A percentile compares a stretch with the other conserved stretches of the same genome.
Evolutionary conservation across 2,888 invertebrate species (phyloP).

Genomic region (Nudaria mundana): DNA sequence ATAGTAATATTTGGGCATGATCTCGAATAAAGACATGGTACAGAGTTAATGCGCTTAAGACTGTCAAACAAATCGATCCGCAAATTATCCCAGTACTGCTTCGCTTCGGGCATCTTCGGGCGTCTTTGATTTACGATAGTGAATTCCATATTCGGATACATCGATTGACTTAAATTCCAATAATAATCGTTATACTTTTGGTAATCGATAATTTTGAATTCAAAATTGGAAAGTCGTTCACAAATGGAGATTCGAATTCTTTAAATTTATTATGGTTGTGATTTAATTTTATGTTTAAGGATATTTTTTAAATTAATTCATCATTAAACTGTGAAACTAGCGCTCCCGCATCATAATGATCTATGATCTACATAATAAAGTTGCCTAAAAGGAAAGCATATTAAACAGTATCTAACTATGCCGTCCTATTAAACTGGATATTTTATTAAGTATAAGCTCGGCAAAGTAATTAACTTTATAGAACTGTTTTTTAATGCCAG

Average conservation of each 20-base stretch:
- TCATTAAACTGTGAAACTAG: too few relatives aligned
- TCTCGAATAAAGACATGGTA: constrained; percentile 46
- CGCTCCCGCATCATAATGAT: too few relatives aligned
- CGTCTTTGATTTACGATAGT: constrained; percentile 32
- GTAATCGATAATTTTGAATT: constrained; percentile 35
- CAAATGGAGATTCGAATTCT: constrained; percentile 29
- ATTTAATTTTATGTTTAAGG: too few relatives aligned
- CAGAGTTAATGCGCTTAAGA: constrained; percentile 35
- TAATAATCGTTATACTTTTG: constrained; percentile 30
- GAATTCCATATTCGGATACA: constrained; percentile 38
- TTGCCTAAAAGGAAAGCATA: too few relatives aligned
- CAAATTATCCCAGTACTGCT: constrained; percentile 37
- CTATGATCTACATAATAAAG: too few relatives aligned
- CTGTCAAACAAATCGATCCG: constrained; percentile 42
- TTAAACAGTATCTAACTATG: too few relatives aligned
- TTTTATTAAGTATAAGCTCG: too few relatives aligned
- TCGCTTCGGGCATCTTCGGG: too few relatives aligned
- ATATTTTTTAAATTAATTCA: too few relatives aligned
- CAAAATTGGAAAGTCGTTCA: constrained; percentile 24
- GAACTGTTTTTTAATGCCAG: too few relatives aligned
- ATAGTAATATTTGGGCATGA: constrained; percentile 26
- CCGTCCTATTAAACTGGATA: too few relatives aligned
- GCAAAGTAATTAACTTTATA: too few relatives aligned
- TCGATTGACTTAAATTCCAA: constrained; percentile 33
- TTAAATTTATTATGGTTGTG: constrained; percentile 21